Evolutionary conservation across 2,888 invertebrate genomes (phyloP), one percentile per base, ranked within the genome.

Genomic region (Epistrophella euchroma): DNA sequence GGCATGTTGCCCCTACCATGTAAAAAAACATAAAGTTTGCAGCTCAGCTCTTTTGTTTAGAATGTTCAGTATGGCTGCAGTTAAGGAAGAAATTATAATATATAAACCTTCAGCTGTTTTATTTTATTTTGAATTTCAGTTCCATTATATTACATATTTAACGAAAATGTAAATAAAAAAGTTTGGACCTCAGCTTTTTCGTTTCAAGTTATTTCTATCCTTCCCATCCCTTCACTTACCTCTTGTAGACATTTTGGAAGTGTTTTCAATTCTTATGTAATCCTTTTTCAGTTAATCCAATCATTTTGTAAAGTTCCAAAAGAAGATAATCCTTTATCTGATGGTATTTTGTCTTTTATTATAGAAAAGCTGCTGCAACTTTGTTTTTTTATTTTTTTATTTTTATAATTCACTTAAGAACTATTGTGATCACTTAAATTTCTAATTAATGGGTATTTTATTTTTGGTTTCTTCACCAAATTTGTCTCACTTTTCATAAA

Each of bases 201-300:
- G 60, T 75, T 72, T 73, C 10, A 15, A 37, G 3, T 43, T 28
- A 4, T 10, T 52, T 13, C 15, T 73, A 28, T 5, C 15, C 43
- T n/a, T 22, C 4, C 19, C 11, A 17, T 47, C 6, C 25, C 9
- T 37, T 13, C 47, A 82, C 86, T 86, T 86, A 86, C 86, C 86
- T 71, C 45, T 60, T 43, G 55, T 19, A 13, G 81, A 40, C 77
- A 82, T 74, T 40, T 47, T 74, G 25, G 37, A 6, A 7, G 15
- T 37, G 11, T 43, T 32, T 32, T 45, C 19, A 47, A 45, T 71
- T 45, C 28, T 62, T 56, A 58, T 71, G 43, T 86, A 82, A 86
- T 86, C 86, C 86, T 45, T 86, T 86, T 86, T 77, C 73, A 32
- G 70, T 40, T 82, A 86, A 82, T 81, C 78, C 86, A 73, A 74